Evolutionary conservation across 1,140 invertebrate species (phyloP).

Genomic region (Arctopsyche grandis): DNA sequence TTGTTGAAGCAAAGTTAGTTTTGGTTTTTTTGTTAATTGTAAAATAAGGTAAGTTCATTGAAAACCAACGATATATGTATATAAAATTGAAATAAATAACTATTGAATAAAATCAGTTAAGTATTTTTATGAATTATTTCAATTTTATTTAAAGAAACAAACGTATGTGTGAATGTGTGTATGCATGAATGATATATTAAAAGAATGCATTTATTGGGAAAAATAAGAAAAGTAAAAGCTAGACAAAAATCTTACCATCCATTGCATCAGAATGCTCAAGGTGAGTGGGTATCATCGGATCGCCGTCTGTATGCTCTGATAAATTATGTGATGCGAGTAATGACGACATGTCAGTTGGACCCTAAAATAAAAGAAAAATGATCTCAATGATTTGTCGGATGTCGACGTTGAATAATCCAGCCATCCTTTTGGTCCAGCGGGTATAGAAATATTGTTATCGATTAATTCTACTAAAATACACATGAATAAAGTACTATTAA

Average conservation of each 20-base stretch:
- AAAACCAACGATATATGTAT: too few relatives aligned
- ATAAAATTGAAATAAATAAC: too few relatives aligned
- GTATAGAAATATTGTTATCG: too few relatives aligned
- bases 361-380: constrained; percentile 33
- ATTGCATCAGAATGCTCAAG: constrained; percentile 69
- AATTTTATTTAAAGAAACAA: too few relatives aligned
- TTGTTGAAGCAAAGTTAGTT: not conserved
- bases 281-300: constrained; percentile 66
- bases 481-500: too few relatives aligned
- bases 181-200: not conserved
- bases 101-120: too few relatives aligned
- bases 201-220: not conserved
- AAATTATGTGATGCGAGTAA: constrained; percentile 64
- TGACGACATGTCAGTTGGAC: constrained; percentile 60
- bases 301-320: constrained; percentile 64
- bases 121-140: too few relatives aligned
- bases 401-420: too few relatives aligned
- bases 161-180: not conserved
- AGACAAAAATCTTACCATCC: constrained; percentile 66
- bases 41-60: too few relatives aligned
- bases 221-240: not conserved
- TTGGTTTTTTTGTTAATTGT: too few relatives aligned
- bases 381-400: not conserved
- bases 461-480: too few relatives aligned
- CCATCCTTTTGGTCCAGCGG: too few relatives aligned